These are phyloP conservation scores for Archilochus colubris DNA, from an alignment of 2,113 vertebrate genomes.

Conservation along the genomic window DNA sequence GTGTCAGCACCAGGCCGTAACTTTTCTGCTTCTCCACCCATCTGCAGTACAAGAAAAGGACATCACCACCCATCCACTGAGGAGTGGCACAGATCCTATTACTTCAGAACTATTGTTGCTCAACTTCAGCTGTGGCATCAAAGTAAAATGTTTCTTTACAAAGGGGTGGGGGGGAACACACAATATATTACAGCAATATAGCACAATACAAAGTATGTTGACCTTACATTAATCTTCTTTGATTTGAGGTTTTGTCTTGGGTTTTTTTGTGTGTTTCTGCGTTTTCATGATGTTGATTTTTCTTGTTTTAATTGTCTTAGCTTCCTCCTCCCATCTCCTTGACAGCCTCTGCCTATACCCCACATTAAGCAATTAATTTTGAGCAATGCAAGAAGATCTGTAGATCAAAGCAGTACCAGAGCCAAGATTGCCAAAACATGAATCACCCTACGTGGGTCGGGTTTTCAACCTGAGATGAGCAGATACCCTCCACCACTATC, in stretches of 20 bases:
- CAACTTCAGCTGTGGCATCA: conserved; percentile 30
- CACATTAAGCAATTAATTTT: not conserved
- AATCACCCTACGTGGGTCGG: not conserved
- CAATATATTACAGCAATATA: not conserved
- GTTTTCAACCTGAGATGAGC: not conserved
- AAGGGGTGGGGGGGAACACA: not conserved
- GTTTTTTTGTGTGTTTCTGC: rapidly evolving
- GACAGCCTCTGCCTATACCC: not conserved
- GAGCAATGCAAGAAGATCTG: not conserved
- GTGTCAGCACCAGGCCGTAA: conserved; percentile 16
- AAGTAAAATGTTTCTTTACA: not conserved
- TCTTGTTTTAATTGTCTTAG: not conserved
- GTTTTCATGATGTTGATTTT: not conserved
- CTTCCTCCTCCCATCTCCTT: not conserved
- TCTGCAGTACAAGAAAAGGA: conserved; percentile 1
- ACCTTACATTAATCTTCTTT: not conserved
- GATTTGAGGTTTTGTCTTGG: not conserved
- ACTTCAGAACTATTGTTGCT: conserved; percentile 49
- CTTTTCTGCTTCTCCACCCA: conserved; percentile 22
- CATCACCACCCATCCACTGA: conserved; percentile 30
- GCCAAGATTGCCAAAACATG: not conserved
- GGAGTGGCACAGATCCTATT: conserved; percentile 35
- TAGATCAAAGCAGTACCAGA: not conserved
- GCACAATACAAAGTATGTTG: too few relatives aligned
- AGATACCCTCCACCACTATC: not conserved